Percentiles rank a stretch among this genome's conserved stretches.
Evolutionary conservation across 2,888 invertebrate species (phyloP).

Genomic region (Drosophila pseudotalamancana): DNA sequence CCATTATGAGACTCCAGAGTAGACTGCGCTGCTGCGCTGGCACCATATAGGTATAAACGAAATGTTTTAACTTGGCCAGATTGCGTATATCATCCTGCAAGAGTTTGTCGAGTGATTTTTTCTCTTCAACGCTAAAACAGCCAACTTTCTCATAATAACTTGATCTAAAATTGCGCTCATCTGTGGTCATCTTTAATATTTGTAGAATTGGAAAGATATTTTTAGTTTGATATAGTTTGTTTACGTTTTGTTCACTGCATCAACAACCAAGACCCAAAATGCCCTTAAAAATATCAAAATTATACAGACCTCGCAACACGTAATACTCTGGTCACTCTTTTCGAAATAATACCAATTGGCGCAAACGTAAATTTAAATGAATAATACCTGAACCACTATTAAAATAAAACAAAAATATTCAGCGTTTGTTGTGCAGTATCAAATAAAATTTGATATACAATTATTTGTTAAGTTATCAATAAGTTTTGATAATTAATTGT

Average conservation of each 20-base stretch:
- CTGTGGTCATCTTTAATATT: constrained; percentile 85
- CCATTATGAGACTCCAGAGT: constrained; percentile 94
- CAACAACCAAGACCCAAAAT: neutral
- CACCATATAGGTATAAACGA: constrained; percentile 93
- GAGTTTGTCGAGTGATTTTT: constrained; percentile 94
- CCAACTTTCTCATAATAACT: constrained; percentile 95
- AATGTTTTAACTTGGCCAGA: constrained; percentile 90
- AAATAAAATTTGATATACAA: too few species aligned
- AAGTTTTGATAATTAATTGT: neutral
- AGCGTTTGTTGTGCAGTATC: too few species aligned
- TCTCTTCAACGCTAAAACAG: constrained; percentile 95
- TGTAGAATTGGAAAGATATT: neutral
- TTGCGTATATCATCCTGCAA: constrained; percentile 90
- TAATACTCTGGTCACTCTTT: constrained; percentile 1
- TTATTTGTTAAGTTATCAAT: neutral
- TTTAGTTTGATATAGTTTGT: neutral
- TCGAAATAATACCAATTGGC: neutral
- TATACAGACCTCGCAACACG: neutral
- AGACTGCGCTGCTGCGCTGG: constrained; percentile 90
- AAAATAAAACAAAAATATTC: too few species aligned
- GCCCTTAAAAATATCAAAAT: neutral
- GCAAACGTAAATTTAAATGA: neutral
- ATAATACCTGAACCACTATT: fast-evolving
- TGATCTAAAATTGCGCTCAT: constrained; percentile 92
- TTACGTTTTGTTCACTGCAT: neutral